Evolutionary conservation across 2,113 vertebrate species (phyloP).

Genomic region (Meles meles): DNA sequence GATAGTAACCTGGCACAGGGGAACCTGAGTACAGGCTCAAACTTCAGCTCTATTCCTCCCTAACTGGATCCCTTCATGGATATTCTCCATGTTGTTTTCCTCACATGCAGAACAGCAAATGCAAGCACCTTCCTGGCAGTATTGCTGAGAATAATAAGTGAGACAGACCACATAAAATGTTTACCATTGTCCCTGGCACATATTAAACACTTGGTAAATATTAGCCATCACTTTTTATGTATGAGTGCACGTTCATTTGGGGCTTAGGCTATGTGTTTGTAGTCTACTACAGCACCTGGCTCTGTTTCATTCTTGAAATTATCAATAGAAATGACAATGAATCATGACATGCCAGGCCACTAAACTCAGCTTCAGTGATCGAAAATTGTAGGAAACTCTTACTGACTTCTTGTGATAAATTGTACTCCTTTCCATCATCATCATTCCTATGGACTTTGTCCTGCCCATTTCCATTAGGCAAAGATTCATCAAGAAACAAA

Average conservation of each 20-base stretch:
- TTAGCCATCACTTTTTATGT: background rate
- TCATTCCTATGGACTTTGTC: background rate
- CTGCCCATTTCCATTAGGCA: background rate
- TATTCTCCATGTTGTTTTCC: background rate
- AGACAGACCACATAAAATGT: background rate
- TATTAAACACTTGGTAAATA: background rate
- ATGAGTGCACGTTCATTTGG: background rate
- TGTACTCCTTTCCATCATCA: background rate
- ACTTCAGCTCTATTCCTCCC: background rate
- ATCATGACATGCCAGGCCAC: background rate
- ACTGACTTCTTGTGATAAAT: background rate
- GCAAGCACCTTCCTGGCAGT: background rate
- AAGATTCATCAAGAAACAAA: constrained; percentile 7
- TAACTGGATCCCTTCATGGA: background rate
- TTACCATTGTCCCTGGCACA: background rate
- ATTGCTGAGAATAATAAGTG: background rate
- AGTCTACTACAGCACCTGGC: background rate
- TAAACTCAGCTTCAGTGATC: background rate
- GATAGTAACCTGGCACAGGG: background rate
- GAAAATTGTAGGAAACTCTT: background rate
- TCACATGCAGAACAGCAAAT: background rate
- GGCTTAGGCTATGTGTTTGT: background rate
- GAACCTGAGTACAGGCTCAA: too few relatives aligned
- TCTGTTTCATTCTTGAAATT: background rate
- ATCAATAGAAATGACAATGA: background rate